A percentile compares a stretch with the other conserved stretches of the same genome.
These are phyloP conservation scores for Sipunculus nudus DNA, from an alignment of 2,888 invertebrate species.

Conservation along the genomic window DNA sequence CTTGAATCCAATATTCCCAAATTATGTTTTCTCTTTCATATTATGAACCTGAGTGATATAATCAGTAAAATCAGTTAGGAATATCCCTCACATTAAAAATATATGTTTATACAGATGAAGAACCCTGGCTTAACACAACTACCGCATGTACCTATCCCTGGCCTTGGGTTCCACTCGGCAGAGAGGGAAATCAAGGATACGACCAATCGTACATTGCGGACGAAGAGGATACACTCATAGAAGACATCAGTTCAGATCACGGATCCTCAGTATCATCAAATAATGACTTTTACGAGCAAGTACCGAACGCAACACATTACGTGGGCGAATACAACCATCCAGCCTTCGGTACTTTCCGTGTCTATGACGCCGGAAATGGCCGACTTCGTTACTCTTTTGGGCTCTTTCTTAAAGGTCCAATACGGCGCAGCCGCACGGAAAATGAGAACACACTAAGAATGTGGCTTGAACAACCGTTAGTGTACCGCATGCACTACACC, in stretches of 20 bases:
- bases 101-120: conserved; percentile 3
- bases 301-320: no score
- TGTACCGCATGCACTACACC: conserved; percentile 1
- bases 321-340: conserved; percentile 23
- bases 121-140: conserved; percentile 11
- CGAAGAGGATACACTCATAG: not conserved
- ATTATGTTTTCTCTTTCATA: not conserved
- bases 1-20: no score
- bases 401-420: conserved; percentile 6
- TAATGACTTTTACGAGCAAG: no score
- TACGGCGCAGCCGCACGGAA: not conserved
- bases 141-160: conserved; percentile 12
- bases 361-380: conserved; percentile 1
- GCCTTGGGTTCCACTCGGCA: not conserved
- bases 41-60: not conserved
- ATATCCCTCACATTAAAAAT: not conserved
- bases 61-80: not conserved
- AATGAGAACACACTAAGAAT: not conserved
- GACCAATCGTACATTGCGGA: not conserved
- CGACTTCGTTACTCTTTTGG: conserved; percentile 5
- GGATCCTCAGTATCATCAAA: no score
- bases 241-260: no score
- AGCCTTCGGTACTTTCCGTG: conserved; percentile 30
- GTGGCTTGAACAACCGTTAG: conserved; percentile 2
- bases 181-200: not conserved